Percentiles rank a stretch among this genome's conserved stretches.
Conservation (phyloP, 2,888 invertebrate species). For the Drosophila anomelani region DNA sequence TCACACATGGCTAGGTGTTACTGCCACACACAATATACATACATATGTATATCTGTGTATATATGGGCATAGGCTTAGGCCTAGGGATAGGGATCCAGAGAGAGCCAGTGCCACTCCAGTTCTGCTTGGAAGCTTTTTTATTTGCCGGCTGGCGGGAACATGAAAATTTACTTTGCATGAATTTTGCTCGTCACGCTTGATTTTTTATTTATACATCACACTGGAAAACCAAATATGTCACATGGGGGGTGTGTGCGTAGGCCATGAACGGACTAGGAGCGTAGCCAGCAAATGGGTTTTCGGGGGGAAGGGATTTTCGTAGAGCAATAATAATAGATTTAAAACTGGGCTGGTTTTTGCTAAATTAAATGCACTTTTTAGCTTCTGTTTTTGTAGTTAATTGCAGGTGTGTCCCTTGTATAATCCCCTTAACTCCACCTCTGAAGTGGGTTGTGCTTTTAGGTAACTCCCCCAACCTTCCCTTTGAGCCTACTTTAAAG, state of each 20-base stretch:
- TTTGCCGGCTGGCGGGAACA: conserved; percentile 59
- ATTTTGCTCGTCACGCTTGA: conserved; percentile 67
- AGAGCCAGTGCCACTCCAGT: conserved; percentile 25
- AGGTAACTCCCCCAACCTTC: background rate
- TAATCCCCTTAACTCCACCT: conserved; percentile 20
- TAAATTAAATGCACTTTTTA: conserved; percentile 19
- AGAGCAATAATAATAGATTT: conserved; percentile 34
- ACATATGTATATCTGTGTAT: background rate
- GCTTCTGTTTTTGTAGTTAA: conserved; percentile 18
- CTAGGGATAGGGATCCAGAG: conserved; percentile 42
- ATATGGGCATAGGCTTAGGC: conserved; percentile 61
- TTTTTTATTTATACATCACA: conserved; percentile 76
- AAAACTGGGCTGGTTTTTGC: conserved; percentile 18
- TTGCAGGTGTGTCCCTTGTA: conserved; percentile 11
- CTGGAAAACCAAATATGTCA: conserved; percentile 67
- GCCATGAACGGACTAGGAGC: conserved; percentile 46
- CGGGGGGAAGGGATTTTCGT: conserved; percentile 15
- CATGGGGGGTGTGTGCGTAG: conserved; percentile 72
- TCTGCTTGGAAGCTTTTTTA: conserved; percentile 30
- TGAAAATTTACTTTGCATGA: conserved; percentile 75
- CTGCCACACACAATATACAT: conserved; percentile 24
- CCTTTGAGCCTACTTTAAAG: conserved; percentile 27
- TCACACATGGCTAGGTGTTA: conserved; percentile 32
- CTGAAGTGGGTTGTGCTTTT: background rate
- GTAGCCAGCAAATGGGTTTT: conserved; percentile 36